phyloP scores from a whole-genome alignment of 2,797 vertebrate genomes.

The Rhinatrema bivittatum region DNA sequence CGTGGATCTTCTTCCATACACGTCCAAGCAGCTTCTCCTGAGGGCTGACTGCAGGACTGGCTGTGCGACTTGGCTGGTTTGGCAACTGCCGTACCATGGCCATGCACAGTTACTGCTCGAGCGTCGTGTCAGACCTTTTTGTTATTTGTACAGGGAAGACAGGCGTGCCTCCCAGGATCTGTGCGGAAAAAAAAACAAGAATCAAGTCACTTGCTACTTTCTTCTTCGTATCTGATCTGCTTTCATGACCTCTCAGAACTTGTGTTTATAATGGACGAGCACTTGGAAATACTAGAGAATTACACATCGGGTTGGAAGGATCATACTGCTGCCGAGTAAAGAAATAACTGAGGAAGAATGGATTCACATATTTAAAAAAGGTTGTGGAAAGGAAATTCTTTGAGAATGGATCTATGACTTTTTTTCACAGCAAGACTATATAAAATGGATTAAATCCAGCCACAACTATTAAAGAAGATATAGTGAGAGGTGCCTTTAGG shows the following conservation, averaged over 20 bases:
- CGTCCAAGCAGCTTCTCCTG: background rate
- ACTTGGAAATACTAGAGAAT: too few species aligned
- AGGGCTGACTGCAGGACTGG: constrained; percentile 4
- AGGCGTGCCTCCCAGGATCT: constrained; percentile 71
- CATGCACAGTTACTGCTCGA: background rate
- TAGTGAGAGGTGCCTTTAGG: too few species aligned
- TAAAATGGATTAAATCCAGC: too few species aligned
- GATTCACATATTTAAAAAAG: too few species aligned
- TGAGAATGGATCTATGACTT: too few species aligned
- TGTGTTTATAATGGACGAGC: background rate
- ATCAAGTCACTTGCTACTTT: background rate
- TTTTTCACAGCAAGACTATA: too few species aligned
- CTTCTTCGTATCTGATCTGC: background rate
- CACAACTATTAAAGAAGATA: too few species aligned
- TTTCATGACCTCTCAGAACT: background rate
- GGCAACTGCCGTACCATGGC: constrained; percentile 67
- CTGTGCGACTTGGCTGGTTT: constrained; percentile 23
- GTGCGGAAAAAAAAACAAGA: constrained; percentile 2
- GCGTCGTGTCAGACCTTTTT: constrained; percentile 21
- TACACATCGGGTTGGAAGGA: too few species aligned
- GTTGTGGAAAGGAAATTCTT: too few species aligned
- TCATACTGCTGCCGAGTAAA: too few species aligned
- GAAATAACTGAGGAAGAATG: too few species aligned
- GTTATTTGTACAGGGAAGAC: constrained; percentile 36
- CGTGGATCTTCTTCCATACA: constrained; percentile 25